phyloP scores from a whole-genome alignment of 2,888 invertebrate species.

The Sceliomorpha sp. region DNA sequence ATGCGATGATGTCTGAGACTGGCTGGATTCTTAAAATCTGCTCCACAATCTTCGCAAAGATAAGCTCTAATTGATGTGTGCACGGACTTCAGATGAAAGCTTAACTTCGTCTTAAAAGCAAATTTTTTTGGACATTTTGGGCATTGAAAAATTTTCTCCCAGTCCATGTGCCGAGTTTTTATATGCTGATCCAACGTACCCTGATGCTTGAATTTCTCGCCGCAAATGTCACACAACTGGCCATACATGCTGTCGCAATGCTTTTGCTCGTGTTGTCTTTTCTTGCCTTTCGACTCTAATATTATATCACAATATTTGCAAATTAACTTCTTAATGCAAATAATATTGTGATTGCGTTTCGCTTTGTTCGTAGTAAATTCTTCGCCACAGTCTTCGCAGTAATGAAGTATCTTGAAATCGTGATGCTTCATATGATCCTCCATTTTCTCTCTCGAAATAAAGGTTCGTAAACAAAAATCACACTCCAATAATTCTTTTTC shows the following conservation, averaged over 20 bases:
- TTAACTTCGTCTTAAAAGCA: constrained; percentile 76
- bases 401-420: constrained; percentile 73
- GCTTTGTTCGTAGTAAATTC: constrained; percentile 74
- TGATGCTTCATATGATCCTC: constrained; percentile 74
- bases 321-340: constrained; percentile 71
- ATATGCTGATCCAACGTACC: constrained; percentile 77
- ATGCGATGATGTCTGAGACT: constrained; percentile 76
- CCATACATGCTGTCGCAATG: constrained; percentile 74
- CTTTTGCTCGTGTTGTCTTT: constrained; percentile 77
- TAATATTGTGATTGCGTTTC: constrained; percentile 70
- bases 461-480: constrained; percentile 74
- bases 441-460: constrained; percentile 65
- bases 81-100: constrained; percentile 76
- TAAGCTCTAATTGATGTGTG: constrained; percentile 75
- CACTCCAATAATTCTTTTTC: constrained; percentile 67
- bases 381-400: constrained; percentile 74
- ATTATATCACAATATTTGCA: constrained; percentile 72
- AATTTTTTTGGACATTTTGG: constrained; percentile 77
- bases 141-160: constrained; percentile 77
- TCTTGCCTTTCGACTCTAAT: constrained; percentile 76
- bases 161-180: constrained; percentile 75
- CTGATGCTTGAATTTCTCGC: constrained; percentile 77
- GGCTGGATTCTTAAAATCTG: constrained; percentile 78
- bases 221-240: constrained; percentile 76
- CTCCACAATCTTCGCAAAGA: constrained; percentile 77